Evolutionary conservation across 1,140 invertebrate species (phyloP), one percentile per base, ranked within the genome.

Genomic region (Zaprionus davidi): DNA sequence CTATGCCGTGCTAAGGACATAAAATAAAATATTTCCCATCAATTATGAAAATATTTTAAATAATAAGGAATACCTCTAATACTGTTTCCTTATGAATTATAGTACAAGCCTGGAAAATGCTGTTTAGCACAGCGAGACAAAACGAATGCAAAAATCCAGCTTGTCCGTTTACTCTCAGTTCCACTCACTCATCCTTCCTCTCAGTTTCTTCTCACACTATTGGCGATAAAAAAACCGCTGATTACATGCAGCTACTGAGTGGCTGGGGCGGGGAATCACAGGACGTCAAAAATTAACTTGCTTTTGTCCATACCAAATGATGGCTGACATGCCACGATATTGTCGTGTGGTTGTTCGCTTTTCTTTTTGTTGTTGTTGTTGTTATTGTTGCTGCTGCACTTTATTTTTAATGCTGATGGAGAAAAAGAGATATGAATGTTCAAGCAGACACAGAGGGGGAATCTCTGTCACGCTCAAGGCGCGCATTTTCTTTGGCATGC

Each of bases 361-460:
- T 44, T 38, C 38, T 22, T 11, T 7, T 34, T 63, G 9, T 20
- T 63, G 15, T 26, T 57, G 15, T 44, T 68, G 31, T 44, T 53
- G 38, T 44, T 68, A 22, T 44, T 53, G 38, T n/a, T 71, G 56
- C 57, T 58, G 57, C 53, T 82, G 81, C 85, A 88, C 71, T 87
- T 77, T 76, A 79, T 79, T 82, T 85, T 83, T 82, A 90, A 90
- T 75, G 74, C 67, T 71, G 63, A 72, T 76, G 70, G 75, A 58
- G 24, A 24, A n/a, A 53, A 7, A 62, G 49, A 24, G 49, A 56
- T 56, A 56, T 24, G 17, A 44, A 20, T 51, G 22, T 51, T 20
- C 5, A 20, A n/a, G 46, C 46, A 60, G 22, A 9, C 20, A 41
- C 13, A 38, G 22, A 46, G 49, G 22, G n/a, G 34, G 22, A 34